Evolutionary conservation across 1,140 invertebrate genomes (phyloP).

Genomic region (Macrobrachium rosenbergii): DNA sequence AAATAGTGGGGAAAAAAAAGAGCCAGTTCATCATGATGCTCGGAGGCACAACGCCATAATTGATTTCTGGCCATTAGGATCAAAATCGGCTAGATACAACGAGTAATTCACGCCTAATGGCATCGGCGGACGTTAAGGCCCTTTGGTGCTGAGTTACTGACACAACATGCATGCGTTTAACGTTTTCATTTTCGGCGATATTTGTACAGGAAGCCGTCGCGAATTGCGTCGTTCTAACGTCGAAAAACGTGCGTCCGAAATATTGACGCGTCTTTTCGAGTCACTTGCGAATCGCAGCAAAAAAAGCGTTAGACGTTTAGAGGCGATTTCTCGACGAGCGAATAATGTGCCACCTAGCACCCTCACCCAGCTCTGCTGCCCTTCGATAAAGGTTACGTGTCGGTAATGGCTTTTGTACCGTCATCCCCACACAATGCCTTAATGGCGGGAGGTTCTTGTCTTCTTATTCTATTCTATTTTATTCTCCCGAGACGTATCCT

Average conservation of each 20-base stretch:
- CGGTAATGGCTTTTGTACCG: constrained; percentile 2
- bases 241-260: too few relatives aligned
- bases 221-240: too few relatives aligned
- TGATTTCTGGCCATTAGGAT: constrained; percentile 62
- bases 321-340: constrained; percentile 3
- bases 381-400: constrained; percentile 53
- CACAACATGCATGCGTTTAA: constrained; percentile 54
- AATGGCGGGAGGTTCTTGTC: too few relatives aligned
- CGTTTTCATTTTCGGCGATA: constrained; percentile 48
- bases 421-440: background rate
- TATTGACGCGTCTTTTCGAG: too few relatives aligned
- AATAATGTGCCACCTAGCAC: constrained; percentile 50
- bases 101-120: constrained; percentile 57
- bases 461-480: too few relatives aligned
- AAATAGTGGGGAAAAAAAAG: constrained; percentile 60
- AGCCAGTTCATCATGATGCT: constrained; percentile 61
- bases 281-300: too few relatives aligned
- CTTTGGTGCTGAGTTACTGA: constrained; percentile 43
- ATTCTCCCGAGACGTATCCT: too few relatives aligned
- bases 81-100: constrained; percentile 58
- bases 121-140: constrained; percentile 35
- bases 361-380: background rate
- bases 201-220: background rate
- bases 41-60: constrained; percentile 59
- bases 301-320: background rate